A percentile compares a stretch with the other conserved stretches of the same genome.
These are phyloP conservation scores for Chrysolina americana DNA, from an alignment of 2,888 invertebrate genomes.

Conservation along the genomic window DNA sequence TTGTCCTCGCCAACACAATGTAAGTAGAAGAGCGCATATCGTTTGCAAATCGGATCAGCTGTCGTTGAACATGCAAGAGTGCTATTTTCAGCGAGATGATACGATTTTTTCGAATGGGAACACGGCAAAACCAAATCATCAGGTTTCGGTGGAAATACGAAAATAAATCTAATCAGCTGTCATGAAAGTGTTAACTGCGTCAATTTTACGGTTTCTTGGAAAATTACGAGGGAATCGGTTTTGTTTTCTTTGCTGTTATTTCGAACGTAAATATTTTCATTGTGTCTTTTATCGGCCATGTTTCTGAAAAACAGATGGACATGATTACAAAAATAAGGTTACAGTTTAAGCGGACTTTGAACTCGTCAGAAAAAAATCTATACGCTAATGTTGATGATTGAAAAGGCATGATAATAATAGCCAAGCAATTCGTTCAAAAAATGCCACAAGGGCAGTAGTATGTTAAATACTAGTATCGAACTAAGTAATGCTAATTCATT, in stretches of 20 bases:
- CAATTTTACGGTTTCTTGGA: slow-evolving; percentile 2
- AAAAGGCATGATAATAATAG: no score
- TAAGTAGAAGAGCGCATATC: slow-evolving; percentile 49
- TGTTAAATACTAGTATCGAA: no score
- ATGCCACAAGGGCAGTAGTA: no score
- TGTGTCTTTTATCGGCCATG: background rate
- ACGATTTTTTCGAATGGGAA: slow-evolving; percentile 13
- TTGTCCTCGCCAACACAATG: slow-evolving; percentile 61
- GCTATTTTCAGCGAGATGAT: slow-evolving; percentile 21
- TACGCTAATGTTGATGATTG: no score
- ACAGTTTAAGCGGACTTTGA: background rate
- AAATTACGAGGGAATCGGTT: background rate
- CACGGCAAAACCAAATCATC: slow-evolving; percentile 7
- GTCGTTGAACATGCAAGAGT: background rate
- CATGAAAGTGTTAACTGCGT: slow-evolving; percentile 10
- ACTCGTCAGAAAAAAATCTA: background rate
- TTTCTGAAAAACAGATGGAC: slow-evolving; percentile 2
- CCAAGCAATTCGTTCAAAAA: no score
- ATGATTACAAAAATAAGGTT: slow-evolving; percentile 3
- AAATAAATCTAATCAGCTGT: slow-evolving; percentile 13
- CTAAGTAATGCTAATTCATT: no score
- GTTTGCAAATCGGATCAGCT: background rate
- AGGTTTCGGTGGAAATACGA: slow-evolving; percentile 17
- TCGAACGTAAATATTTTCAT: slow-evolving; percentile 6
- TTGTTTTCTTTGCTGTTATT: background rate